phyloP scores from a whole-genome alignment of 2,113 vertebrate genomes.

The Erythrolamprus reginae region DNA sequence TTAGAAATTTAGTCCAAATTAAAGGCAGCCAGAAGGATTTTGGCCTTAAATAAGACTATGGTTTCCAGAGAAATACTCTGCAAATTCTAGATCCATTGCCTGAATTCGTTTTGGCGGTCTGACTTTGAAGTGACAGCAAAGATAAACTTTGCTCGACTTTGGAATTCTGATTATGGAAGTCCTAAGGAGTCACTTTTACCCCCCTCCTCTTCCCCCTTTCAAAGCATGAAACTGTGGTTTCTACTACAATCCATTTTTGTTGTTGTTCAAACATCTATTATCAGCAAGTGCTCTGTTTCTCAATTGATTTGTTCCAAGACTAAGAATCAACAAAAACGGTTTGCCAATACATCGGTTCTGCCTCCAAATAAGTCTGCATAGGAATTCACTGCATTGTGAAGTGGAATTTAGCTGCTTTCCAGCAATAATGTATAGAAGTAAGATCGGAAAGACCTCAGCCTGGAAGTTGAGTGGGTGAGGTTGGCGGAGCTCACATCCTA shows the following conservation, averaged over 20 bases:
- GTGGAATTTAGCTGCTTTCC: not conserved
- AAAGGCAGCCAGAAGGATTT: not conserved
- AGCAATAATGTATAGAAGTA: not conserved
- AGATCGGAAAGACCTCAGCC: not conserved
- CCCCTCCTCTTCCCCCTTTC: not conserved
- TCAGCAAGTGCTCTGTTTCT: not conserved
- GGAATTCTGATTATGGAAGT: not conserved
- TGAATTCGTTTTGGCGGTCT: not conserved
- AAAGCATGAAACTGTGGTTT: not conserved
- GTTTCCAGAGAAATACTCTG: not conserved
- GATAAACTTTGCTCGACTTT: not conserved
- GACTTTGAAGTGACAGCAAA: not conserved
- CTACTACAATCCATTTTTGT: not conserved
- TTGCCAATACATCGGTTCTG: not conserved
- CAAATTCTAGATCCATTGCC: not conserved
- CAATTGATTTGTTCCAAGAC: not conserved
- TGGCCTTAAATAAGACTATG: not conserved
- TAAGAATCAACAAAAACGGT: not conserved
- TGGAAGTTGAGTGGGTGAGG: not conserved
- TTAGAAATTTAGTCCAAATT: not conserved
- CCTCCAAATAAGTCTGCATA: not conserved
- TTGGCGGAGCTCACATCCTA: not conserved
- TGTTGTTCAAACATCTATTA: not conserved
- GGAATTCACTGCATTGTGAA: too few relatives aligned
- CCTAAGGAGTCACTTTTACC: not conserved